Evolutionary conservation across 2,113 vertebrate species (phyloP).

Genomic region (Prochilodus magdalenae): DNA sequence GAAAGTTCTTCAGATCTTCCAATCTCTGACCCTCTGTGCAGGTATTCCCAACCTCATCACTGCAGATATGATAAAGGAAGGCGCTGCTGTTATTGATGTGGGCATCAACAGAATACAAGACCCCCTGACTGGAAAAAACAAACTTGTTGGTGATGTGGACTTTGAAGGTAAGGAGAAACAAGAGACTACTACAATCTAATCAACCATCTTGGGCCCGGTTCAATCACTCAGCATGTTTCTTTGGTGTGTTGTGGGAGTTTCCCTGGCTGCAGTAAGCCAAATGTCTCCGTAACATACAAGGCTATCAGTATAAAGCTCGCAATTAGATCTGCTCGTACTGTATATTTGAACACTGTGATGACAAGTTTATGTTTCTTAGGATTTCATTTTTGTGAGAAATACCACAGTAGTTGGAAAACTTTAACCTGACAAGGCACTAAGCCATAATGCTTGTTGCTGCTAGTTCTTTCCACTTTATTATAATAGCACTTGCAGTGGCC

Average conservation of each 20-base stretch:
- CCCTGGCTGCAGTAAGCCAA: not conserved
- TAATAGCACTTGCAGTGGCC: too few species aligned
- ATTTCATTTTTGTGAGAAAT: too few species aligned
- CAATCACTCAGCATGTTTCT: not conserved
- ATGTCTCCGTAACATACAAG: too few species aligned
- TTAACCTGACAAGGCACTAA: too few species aligned
- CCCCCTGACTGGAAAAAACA: constrained; percentile 84
- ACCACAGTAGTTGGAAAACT: too few species aligned
- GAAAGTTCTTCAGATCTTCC: not conserved
- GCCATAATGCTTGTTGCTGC: too few species aligned
- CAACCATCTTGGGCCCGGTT: not conserved
- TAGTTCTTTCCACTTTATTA: too few species aligned
- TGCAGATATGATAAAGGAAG: constrained; percentile 96
- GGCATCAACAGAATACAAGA: constrained; percentile 93
- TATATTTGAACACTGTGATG: too few species aligned
- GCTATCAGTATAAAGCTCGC: too few species aligned
- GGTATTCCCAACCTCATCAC: constrained; percentile 98
- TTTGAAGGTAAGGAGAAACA: constrained; percentile 85
- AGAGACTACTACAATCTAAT: not conserved
- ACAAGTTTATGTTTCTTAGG: too few species aligned
- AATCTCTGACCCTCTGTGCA: constrained; percentile 57
- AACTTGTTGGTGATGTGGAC: constrained; percentile 94
- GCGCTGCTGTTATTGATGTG: constrained; percentile 92
- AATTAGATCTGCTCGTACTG: too few species aligned
- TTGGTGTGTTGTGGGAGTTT: not conserved